Conservation (phyloP, 2,113 vertebrate species). For the Gavia stellata region DNA sequence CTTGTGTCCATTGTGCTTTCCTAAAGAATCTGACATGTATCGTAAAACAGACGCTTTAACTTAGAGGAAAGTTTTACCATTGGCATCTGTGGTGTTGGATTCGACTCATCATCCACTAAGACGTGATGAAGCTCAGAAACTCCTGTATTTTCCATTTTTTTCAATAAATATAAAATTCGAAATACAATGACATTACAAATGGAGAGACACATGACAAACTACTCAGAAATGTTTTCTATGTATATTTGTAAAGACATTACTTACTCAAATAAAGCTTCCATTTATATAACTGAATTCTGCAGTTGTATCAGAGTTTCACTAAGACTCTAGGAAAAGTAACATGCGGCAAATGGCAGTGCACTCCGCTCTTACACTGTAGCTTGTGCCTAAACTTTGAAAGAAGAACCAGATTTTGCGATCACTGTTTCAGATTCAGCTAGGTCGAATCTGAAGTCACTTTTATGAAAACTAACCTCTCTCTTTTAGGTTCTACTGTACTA, state of each 20-base stretch:
- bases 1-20: slow-evolving; percentile 20
- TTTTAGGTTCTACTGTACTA: not conserved
- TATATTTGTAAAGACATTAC: not conserved
- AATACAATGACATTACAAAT: not conserved
- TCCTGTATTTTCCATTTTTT: accelerated
- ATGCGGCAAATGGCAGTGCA: not conserved
- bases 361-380: not conserved
- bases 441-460: not conserved
- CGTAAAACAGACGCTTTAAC: not conserved
- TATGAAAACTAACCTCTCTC: not conserved
- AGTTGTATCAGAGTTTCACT: not conserved
- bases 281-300: not conserved
- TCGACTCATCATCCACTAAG: not conserved
- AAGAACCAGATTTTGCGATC: not conserved
- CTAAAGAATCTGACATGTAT: not conserved
- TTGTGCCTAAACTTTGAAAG: not conserved
- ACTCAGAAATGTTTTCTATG: not conserved
- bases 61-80: not conserved
- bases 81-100: not conserved
- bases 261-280: not conserved
- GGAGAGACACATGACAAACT: not conserved
- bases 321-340: not conserved
- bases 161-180: not conserved
- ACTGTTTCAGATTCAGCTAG: not conserved
- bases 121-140: not conserved